Evolutionary conservation across 2,797 vertebrate genomes (phyloP).

Genomic region (Tokudaia muenninki): DNA sequence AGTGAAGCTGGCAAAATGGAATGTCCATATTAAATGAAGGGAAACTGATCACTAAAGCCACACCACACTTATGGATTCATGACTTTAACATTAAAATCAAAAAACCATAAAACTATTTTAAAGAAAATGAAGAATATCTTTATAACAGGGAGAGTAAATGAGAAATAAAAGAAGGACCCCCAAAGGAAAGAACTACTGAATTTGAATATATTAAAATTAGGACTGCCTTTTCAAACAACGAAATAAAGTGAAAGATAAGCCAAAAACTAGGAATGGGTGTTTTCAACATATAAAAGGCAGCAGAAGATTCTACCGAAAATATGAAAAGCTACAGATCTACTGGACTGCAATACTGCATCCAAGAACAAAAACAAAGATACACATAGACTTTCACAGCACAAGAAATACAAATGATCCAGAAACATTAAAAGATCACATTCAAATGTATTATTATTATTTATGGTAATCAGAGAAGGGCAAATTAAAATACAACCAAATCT

Average conservation of each 20-base stretch:
- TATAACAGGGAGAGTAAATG: slow-evolving; percentile 8
- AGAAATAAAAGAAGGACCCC: slow-evolving; percentile 26
- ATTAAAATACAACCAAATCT: slow-evolving; percentile 33
- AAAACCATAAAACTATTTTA: slow-evolving; percentile 39
- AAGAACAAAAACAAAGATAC: slow-evolving; percentile 31
- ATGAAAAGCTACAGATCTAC: slow-evolving; percentile 9
- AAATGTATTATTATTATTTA: slow-evolving; percentile 32
- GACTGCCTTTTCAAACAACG: background rate
- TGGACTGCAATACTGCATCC: background rate
- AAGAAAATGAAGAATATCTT: slow-evolving; percentile 28
- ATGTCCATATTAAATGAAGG: slow-evolving; percentile 7
- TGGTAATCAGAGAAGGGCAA: slow-evolving; percentile 1
- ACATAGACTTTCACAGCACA: background rate
- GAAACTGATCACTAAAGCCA: slow-evolving; percentile 31
- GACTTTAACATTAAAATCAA: slow-evolving; percentile 57
- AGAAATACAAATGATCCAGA: slow-evolving; percentile 17
- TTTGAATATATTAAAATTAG: slow-evolving; percentile 48
- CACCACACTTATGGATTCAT: background rate
- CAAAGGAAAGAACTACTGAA: background rate
- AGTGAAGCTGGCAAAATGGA: background rate
- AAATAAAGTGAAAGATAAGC: background rate
- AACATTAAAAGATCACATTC: background rate
- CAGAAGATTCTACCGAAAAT: slow-evolving; percentile 3
- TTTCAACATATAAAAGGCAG: slow-evolving; percentile 4
- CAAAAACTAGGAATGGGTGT: background rate